Evolutionary conservation across 2,113 vertebrate genomes (phyloP), one percentile per base, ranked within the genome.

Genomic region (Podiceps cristatus): DNA sequence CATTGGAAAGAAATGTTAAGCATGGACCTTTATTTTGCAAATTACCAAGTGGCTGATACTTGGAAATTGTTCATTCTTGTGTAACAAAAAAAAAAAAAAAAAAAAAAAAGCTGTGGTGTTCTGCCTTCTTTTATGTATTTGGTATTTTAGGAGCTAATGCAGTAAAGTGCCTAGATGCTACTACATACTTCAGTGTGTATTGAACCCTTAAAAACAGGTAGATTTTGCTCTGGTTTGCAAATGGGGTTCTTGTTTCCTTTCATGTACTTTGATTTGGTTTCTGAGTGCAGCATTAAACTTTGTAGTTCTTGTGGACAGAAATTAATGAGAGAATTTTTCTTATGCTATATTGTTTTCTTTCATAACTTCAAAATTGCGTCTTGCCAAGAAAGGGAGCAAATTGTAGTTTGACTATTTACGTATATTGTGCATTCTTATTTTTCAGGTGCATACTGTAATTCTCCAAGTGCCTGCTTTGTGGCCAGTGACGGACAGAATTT

Each of bases 401-500:
- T 42, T 50, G 11, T 3, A 47, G 40, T 64, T 55, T 55, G 37
- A 55, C 7, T 67, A 50, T 35, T 31, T 45, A 53, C 45, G 5
- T 12, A 19, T 5, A 92, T 77, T 88, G 10, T 96, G 73, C 71
- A 8, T 95, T 75, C 87, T 89, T 97, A 28, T 42, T 94, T 98
- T 97, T 80, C 94, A 99, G 99, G 99, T 98, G 97, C 98, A 31
- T 99, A 99, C 88, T 99, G 99, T 96, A 99, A 99, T 97, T 99
- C 99, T 88, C 99, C 99, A 96, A 99, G 99, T 95, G 99, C 99
- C 80, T 99, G 99, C 97, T 99, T 99, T 89, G 99, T 99, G 76
- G 99, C 99, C 76, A 99, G 99, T 95, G 99, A 99, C 14, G 99
- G 99, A 37, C 99, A 99, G 4, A 98, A 99, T 75, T 98, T 99